These are phyloP conservation scores for Papilio aristodemus DNA, from an alignment of 1,140 invertebrate species.

Conservation along the genomic window DNA sequence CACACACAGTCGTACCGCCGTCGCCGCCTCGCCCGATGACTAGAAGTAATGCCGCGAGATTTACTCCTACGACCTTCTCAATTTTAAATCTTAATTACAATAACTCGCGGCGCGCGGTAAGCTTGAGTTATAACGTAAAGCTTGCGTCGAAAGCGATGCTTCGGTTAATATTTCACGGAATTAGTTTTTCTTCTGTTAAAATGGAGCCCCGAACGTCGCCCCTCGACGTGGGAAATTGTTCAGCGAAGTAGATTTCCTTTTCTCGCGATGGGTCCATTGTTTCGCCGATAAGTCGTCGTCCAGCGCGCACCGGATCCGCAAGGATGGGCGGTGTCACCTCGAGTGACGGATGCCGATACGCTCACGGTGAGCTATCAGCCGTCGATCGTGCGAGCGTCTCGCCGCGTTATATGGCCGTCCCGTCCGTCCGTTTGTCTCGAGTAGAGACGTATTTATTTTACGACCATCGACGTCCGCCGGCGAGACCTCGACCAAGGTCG, in stretches of 20 bases:
- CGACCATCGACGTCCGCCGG: constrained; percentile 68
- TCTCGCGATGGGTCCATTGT: constrained; percentile 35
- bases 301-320: constrained; percentile 64
- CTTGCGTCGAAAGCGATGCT: constrained; percentile 8
- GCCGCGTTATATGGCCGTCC: constrained; percentile 68
- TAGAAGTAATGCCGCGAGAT: constrained; percentile 40
- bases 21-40: constrained; percentile 51
- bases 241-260: constrained; percentile 29
- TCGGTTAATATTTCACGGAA: constrained; percentile 25
- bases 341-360: constrained; percentile 72
- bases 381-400: constrained; percentile 74
- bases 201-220: background rate
- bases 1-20: constrained; percentile 54
- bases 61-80: constrained; percentile 40
- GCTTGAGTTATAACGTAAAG: constrained; percentile 31
- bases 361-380: constrained; percentile 72
- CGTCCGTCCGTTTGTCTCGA: constrained; percentile 66
- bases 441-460: constrained; percentile 73
- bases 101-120: constrained; percentile 9
- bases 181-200: constrained; percentile 8
- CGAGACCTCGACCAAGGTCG: constrained; percentile 69
- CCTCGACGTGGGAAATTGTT: constrained; percentile 27
- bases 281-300: constrained; percentile 34
- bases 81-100: constrained; percentile 42
- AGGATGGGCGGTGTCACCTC: constrained; percentile 75